phyloP scores from a whole-genome alignment of 2,888 invertebrate genomes.

The Alsophila aescularia region DNA sequence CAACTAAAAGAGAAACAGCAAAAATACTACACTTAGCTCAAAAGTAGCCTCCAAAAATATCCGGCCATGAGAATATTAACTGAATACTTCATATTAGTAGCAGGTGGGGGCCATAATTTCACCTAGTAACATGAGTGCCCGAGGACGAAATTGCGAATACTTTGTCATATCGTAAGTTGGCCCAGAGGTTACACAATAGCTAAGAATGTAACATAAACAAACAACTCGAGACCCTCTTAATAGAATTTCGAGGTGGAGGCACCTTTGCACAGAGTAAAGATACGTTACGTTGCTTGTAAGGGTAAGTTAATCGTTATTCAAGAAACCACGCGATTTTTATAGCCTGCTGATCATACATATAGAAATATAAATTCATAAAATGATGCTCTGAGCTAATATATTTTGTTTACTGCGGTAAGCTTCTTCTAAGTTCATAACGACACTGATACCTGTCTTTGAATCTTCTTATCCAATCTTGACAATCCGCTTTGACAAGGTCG shows the following conservation, averaged over 20 bases:
- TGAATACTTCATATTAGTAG: constrained; percentile 60
- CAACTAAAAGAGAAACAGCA: neutral
- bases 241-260: constrained; percentile 67
- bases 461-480: too few species aligned
- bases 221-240: constrained; percentile 72
- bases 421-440: too few species aligned
- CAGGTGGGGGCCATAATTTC: constrained; percentile 66
- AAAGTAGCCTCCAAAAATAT: constrained; percentile 17
- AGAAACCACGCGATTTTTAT: constrained; percentile 1
- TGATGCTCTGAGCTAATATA: too few species aligned
- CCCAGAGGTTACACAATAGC: constrained; percentile 59
- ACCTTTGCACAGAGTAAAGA: constrained; percentile 61
- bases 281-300: constrained; percentile 50
- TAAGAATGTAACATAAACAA: constrained; percentile 72
- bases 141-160: constrained; percentile 62
- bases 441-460: too few species aligned
- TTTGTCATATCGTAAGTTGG: constrained; percentile 54
- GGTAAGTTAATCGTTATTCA: constrained; percentile 7
- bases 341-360: too few species aligned
- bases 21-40: neutral
- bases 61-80: constrained; percentile 33
- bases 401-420: too few species aligned
- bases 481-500: too few species aligned
- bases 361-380: too few species aligned
- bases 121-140: constrained; percentile 51